Evolutionary conservation across 2,797 vertebrate genomes (phyloP).

Genomic region (Toxotes lorentzi): DNA sequence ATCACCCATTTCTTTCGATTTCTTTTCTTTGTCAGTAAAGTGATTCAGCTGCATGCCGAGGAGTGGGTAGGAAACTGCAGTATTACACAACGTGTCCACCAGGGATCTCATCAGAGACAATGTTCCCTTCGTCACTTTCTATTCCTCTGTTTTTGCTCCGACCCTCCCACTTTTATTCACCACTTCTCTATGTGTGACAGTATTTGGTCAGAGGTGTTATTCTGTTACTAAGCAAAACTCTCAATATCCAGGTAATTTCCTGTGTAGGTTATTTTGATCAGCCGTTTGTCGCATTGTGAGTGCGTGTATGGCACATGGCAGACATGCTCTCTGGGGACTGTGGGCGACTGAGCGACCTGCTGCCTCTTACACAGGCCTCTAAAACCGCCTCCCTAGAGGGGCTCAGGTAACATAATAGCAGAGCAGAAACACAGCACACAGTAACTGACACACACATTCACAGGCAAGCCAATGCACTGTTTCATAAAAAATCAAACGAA

Average conservation of each 20-base stretch:
- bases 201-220: constrained; percentile 23
- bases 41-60: constrained; percentile 50
- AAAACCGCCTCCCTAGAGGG: constrained; percentile 72
- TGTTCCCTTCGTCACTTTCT: constrained; percentile 65
- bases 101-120: constrained; percentile 39
- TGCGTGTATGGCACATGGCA: constrained; percentile 59
- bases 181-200: constrained; percentile 60
- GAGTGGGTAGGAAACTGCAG: constrained; percentile 59
- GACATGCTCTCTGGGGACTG: constrained; percentile 73
- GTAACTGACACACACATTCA: constrained; percentile 27
- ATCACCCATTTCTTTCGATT: constrained; percentile 26
- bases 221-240: constrained; percentile 27
- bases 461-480: constrained; percentile 4
- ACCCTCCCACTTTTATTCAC: constrained; percentile 52
- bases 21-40: constrained; percentile 30
- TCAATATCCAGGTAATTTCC: constrained; percentile 38
- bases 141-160: constrained; percentile 61
- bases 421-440: constrained; percentile 34
- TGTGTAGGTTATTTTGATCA: constrained; percentile 22
- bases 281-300: constrained; percentile 15
- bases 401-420: constrained; percentile 72
- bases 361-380: constrained; percentile 65
- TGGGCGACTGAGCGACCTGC: constrained; percentile 50
- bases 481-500: constrained; percentile 18
- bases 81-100: constrained; percentile 67